Percentiles rank a stretch among this genome's conserved stretches.
Conservation (phyloP, 2,888 invertebrate species). For the Metalampra italica region DNA sequence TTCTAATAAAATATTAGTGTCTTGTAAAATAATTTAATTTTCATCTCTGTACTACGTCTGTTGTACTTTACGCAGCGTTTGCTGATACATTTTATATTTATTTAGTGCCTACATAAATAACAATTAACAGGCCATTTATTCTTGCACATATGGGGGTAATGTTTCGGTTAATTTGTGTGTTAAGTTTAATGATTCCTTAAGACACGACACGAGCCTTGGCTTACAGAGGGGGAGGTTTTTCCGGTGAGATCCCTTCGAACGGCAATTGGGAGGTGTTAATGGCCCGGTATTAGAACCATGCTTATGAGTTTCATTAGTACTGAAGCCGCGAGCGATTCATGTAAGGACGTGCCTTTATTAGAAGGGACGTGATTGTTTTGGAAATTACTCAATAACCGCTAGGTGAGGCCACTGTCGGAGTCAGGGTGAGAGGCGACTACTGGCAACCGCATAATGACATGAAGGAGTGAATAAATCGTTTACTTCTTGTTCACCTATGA, state of each 20-base stretch:
- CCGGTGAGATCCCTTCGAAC: slow-evolving; percentile 30
- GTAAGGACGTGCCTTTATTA: slow-evolving; percentile 70
- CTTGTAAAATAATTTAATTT: too few relatives aligned
- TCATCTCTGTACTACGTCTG: too few relatives aligned
- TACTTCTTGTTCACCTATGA: too few relatives aligned
- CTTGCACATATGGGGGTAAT: slow-evolving; percentile 25
- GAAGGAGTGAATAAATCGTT: too few relatives aligned
- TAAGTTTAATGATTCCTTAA: slow-evolving; percentile 59
- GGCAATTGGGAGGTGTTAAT: slow-evolving; percentile 69
- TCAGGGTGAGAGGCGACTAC: too few relatives aligned
- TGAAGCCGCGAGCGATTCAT: slow-evolving; percentile 67
- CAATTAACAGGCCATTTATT: slow-evolving; percentile 21
- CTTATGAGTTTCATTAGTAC: slow-evolving; percentile 72
- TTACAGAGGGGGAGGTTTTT: slow-evolving; percentile 52
- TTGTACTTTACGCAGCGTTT: too few relatives aligned
- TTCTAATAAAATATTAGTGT: too few relatives aligned
- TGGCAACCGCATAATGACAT: too few relatives aligned
- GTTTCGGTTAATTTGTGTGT: slow-evolving; percentile 55
- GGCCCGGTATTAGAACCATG: slow-evolving; percentile 61
- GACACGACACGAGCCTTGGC: slow-evolving; percentile 30
- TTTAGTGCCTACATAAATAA: slow-evolving; percentile 16
- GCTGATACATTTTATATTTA: neutral
- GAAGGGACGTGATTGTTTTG: slow-evolving; percentile 66
- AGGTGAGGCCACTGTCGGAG: slow-evolving; percentile 9
- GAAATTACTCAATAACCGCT: slow-evolving; percentile 51